These are phyloP conservation scores for Toxostoma redivivum DNA, from an alignment of 2,113 vertebrate genomes.

Conservation along the genomic window DNA sequence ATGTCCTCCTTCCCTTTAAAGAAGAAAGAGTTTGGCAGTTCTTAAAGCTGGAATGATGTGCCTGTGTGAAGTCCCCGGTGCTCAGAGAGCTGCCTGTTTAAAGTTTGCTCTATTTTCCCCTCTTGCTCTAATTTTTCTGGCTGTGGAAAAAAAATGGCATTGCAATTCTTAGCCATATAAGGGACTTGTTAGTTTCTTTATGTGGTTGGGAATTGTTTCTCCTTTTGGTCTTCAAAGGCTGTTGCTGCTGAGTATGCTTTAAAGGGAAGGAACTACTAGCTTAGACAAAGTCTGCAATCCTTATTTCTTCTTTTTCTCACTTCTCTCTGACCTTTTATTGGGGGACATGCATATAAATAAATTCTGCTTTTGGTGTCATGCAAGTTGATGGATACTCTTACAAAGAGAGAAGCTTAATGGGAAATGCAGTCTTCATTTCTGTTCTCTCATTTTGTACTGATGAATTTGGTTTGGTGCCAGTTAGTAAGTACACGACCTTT, in stretches of 20 bases:
- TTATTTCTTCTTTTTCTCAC: constrained; percentile 6
- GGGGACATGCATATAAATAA: neutral
- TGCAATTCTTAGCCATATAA: constrained; percentile 34
- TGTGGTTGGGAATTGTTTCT: constrained; percentile 48
- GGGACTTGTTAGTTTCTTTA: constrained; percentile 45
- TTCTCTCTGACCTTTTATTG: constrained; percentile 27
- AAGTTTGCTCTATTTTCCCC: constrained; percentile 35
- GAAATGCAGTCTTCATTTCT: constrained; percentile 24
- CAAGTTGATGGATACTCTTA: constrained; percentile 17
- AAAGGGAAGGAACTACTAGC: neutral
- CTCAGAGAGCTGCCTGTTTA: neutral
- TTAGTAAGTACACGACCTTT: constrained; percentile 37
- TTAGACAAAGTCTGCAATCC: neutral
- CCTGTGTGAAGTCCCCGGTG: neutral
- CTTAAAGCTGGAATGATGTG: constrained; percentile 15
- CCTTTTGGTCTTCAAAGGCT: constrained; percentile 43
- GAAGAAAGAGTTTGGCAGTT: constrained; percentile 25
- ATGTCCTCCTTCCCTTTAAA: constrained; percentile 54
- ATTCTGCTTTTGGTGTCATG: neutral
- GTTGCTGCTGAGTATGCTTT: neutral
- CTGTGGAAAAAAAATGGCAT: neutral
- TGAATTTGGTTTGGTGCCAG: constrained; percentile 28
- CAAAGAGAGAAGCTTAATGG: neutral
- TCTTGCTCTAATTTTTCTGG: constrained; percentile 36
- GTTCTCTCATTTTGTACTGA: constrained; percentile 17